A percentile compares a stretch with the other conserved stretches of the same genome.
These are phyloP conservation scores for Rhagoletis pomonella DNA, from an alignment of 1,140 invertebrate genomes.

Conservation along the genomic window DNA sequence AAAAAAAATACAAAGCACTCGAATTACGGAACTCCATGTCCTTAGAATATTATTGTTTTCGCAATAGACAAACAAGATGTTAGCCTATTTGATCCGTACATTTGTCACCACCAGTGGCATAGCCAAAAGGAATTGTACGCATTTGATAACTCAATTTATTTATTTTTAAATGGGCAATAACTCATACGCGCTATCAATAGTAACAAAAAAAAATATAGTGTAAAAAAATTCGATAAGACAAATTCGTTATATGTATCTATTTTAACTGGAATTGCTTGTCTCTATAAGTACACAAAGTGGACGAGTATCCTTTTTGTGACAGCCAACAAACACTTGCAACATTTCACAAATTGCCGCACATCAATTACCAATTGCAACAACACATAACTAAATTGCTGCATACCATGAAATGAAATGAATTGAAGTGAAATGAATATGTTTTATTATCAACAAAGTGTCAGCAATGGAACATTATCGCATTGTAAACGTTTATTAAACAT, in stretches of 20 bases:
- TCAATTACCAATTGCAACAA: background rate
- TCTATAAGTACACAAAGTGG: background rate
- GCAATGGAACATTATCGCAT: slow-evolving; percentile 43
- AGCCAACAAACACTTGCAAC: background rate
- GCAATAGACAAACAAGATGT: background rate
- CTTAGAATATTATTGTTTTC: background rate
- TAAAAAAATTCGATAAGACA: background rate
- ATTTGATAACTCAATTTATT: slow-evolving; percentile 51
- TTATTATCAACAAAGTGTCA: slow-evolving; percentile 45
- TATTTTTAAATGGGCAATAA: slow-evolving; percentile 47
- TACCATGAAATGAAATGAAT: slow-evolving; percentile 12
- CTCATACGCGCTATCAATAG: slow-evolving; percentile 17
- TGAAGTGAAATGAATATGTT: slow-evolving; percentile 42
- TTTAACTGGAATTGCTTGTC: background rate
- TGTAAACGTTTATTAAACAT: slow-evolving; percentile 53
- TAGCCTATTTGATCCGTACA: slow-evolving; percentile 14
- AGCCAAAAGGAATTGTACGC: background rate
- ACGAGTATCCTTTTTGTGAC: slow-evolving; percentile 33
- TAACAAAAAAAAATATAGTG: background rate
- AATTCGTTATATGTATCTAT: background rate
- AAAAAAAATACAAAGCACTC: too few species aligned
- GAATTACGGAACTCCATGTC: too few species aligned
- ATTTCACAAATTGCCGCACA: slow-evolving; percentile 48
- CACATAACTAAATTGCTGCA: background rate
- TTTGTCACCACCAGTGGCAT: background rate